Base-by-base conservation (phyloP, 2,888 invertebrate species). In the Aquatica leii region DNA sequence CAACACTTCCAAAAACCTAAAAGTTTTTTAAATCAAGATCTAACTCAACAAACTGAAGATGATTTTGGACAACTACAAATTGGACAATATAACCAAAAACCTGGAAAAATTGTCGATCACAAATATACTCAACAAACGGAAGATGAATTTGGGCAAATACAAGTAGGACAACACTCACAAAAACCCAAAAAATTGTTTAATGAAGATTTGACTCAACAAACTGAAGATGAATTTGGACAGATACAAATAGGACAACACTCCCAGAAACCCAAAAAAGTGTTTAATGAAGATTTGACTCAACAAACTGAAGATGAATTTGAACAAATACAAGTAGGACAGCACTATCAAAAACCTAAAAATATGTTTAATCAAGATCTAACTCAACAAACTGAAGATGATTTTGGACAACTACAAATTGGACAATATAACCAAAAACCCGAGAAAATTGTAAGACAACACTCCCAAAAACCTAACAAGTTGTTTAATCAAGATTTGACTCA, bases 111-210 rank as follows among this genome's bases (percentile, higher is more conserved):
- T 12, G 2, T 37, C 11, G 3, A 12, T 37, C 65, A 69, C 51
- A 64, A 71, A 40, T 55, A 73, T 40, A 74, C 67, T 68, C 59
- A 62, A 37, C 67, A 61, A 67, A 57, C 46, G 9, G 59, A 64
- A 37, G 21, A 58, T 15, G 18, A 31, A 21, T 11, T 8, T 9
- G 52, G 37, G 12, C 35, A 63, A 35, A 4, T 57, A 46, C 18
- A 24, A 54, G 14, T 59, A 41, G 64, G 50, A 49, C 31, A 73
- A 77, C 5, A 74, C 71, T 1, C 78, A 80, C 63, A 74, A 78
- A 59, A 37, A 31, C 1, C 55, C 57, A 56, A 9, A 15, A 2
- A 12, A 12, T 5, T 4, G 2, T 12, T 40, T 11, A 40, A 40
- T 34, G 8, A 46, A 14, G 65, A 62, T 66, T 49, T 73, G 51